A percentile compares a stretch with the other conserved stretches of the same genome.
Conservation (phyloP, 2,888 invertebrate species). For the Syrphus vitripennis region DNA sequence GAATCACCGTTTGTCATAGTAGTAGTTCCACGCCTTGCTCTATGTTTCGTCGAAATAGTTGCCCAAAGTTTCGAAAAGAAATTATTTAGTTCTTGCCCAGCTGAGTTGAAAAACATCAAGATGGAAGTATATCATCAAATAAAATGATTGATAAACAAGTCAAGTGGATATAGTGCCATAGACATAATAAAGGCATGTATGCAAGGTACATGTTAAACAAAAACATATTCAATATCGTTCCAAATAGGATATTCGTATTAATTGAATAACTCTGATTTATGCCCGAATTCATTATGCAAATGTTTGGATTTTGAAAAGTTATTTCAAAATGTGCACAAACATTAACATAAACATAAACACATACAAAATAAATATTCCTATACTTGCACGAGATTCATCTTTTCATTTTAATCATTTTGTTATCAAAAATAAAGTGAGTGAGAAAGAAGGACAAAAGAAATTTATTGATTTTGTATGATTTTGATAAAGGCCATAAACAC, state of each 20-base stretch:
- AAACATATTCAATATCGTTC: too few species aligned
- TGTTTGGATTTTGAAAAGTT: conserved; percentile 62
- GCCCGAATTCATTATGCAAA: conserved; percentile 65
- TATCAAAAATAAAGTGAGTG: neutral
- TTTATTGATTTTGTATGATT: conserved; percentile 59
- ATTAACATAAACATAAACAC: neutral
- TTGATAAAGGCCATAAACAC: conserved; percentile 36
- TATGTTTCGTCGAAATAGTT: too few species aligned
- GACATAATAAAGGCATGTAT: too few species aligned
- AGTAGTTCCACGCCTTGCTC: too few species aligned
- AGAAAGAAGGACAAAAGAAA: neutral
- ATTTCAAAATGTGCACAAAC: conserved; percentile 32
- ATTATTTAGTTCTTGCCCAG: too few species aligned
- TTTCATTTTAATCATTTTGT: conserved; percentile 28
- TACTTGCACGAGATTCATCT: conserved; percentile 25
- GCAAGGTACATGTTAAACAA: too few species aligned
- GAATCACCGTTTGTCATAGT: too few species aligned
- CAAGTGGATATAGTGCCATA: too few species aligned
- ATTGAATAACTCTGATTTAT: conserved; percentile 66
- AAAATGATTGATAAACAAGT: too few species aligned
- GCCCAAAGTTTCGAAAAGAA: too few species aligned
- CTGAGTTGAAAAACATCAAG: too few species aligned
- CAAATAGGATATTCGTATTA: conserved; percentile 60
- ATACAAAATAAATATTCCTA: neutral
- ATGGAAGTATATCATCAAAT: too few species aligned